Evolutionary conservation across 2,888 invertebrate genomes (phyloP).

Genomic region (Leucozona laternaria): DNA sequence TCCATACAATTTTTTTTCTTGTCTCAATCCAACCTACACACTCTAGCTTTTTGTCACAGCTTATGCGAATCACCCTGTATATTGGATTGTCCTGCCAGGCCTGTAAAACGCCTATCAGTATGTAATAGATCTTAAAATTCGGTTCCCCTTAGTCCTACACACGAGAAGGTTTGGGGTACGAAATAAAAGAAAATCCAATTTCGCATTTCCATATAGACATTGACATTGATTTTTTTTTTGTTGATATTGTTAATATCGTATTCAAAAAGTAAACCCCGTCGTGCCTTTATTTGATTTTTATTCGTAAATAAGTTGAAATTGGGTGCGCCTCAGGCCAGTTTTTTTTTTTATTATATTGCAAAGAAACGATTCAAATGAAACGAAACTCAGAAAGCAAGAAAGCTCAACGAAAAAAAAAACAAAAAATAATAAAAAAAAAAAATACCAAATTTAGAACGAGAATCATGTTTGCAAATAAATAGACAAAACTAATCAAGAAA

Average conservation of each 20-base stretch:
- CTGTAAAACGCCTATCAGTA: no score
- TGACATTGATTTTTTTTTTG: neutral
- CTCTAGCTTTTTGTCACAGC: no score
- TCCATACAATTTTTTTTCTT: no score
- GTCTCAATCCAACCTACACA: no score
- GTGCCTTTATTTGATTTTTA: neutral
- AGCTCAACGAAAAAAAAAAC: neutral
- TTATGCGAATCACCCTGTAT: no score
- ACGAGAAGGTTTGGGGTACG: no score
- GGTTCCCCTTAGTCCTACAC: no score
- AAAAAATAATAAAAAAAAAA: no score
- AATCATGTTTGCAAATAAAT: neutral
- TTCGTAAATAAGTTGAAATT: neutral
- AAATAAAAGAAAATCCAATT: neutral
- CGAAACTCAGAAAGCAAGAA: neutral
- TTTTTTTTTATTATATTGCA: neutral
- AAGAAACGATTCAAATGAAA: neutral
- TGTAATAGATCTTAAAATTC: no score
- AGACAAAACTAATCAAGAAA: slow-evolving; percentile 1
- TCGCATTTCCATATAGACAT: neutral
- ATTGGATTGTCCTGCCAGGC: no score
- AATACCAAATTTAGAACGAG: neutral
- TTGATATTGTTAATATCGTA: neutral
- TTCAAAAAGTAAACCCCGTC: neutral
- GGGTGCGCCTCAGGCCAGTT: neutral